Percentiles rank a stretch among this genome's conserved stretches.
Conservation (phyloP, 2,888 invertebrate genomes). For the Xanthorhoe spadicearia region DNA sequence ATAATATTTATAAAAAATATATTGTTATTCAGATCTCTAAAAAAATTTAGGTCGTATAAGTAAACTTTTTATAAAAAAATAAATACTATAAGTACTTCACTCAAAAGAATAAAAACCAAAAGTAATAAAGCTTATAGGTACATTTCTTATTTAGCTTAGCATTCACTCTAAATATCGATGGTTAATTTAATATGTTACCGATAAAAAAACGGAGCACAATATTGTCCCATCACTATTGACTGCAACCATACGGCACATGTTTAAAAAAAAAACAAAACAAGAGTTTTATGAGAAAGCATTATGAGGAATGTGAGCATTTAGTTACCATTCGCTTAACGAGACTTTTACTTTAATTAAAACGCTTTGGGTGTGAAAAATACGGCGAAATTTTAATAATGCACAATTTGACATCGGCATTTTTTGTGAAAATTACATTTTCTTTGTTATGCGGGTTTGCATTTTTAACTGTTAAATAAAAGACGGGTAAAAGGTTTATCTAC, state of each 20-base stretch:
- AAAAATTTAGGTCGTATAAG: no score
- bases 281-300: constrained; percentile 61
- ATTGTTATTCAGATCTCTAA: no score
- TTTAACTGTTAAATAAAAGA: not conserved
- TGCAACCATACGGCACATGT: constrained; percentile 52
- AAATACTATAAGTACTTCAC: no score
- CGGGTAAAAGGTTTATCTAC: no score
- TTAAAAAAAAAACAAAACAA: constrained; percentile 51
- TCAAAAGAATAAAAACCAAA: no score
- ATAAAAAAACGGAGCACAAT: constrained; percentile 26
- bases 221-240: constrained; percentile 52
- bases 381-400: not conserved
- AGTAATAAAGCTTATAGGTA: no score
- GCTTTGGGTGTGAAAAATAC: not conserved
- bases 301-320: constrained; percentile 11
- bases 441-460: not conserved
- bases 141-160: no score
- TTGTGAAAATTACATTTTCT: not conserved
- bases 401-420: not conserved
- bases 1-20: no score
- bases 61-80: no score
- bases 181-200: not conserved
- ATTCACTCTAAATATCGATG: no score
- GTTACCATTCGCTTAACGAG: constrained; percentile 9
- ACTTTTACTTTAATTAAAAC: not conserved